phyloP scores from a whole-genome alignment of 2,888 invertebrate genomes.

The Amiota mariae region DNA sequence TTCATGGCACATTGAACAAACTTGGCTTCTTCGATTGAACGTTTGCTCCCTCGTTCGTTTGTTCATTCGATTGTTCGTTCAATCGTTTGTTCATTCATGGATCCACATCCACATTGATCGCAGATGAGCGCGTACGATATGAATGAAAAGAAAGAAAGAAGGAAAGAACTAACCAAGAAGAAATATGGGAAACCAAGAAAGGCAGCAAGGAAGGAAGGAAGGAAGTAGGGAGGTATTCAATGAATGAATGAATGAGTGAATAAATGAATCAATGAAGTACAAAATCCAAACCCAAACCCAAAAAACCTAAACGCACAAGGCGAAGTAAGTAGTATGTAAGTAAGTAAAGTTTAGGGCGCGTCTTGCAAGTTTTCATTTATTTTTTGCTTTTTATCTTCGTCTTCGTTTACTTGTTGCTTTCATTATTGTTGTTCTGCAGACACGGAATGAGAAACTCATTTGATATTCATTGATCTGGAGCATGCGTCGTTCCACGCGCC shows the following conservation, averaged over 20 bases:
- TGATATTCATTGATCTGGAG: slow-evolving; percentile 70
- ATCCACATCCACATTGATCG: background rate
- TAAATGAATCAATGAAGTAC: slow-evolving; percentile 10
- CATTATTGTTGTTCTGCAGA: background rate
- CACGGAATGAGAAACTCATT: slow-evolving; percentile 53
- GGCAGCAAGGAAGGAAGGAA: too few species aligned
- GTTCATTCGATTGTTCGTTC: background rate
- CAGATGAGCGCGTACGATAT: background rate
- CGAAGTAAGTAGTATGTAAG: too few species aligned
- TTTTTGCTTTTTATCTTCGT: too few species aligned
- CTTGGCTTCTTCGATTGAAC: background rate
- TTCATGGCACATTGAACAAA: background rate
- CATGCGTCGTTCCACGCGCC: slow-evolving; percentile 35
- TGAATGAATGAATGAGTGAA: slow-evolving; percentile 24
- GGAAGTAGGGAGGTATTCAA: background rate
- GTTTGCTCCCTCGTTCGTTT: background rate
- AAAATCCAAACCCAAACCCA: too few species aligned
- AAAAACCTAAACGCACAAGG: too few species aligned
- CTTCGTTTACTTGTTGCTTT: background rate
- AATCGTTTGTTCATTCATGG: background rate
- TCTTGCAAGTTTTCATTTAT: too few species aligned
- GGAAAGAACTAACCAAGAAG: too few species aligned
- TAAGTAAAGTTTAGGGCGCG: too few species aligned
- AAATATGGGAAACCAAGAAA: too few species aligned
- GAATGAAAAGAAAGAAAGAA: background rate